phyloP scores from a whole-genome alignment of 1,140 invertebrate genomes.

The Drosophila varians region DNA sequence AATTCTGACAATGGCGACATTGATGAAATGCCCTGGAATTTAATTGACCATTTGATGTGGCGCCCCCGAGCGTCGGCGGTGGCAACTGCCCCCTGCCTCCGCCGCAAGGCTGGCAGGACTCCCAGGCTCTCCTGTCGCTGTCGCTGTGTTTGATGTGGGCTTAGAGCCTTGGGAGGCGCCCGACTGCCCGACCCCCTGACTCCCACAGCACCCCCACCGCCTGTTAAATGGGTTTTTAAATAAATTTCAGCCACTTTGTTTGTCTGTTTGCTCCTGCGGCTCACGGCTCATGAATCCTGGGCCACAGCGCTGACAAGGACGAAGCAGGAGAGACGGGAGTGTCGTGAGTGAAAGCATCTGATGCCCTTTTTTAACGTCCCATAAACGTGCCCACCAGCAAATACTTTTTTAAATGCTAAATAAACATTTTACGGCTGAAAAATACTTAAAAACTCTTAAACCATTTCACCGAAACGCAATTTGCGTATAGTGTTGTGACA shows the following conservation, averaged over 20 bases:
- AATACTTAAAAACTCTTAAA: slow-evolving; percentile 72
- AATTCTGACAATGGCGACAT: slow-evolving; percentile 58
- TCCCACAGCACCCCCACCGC: slow-evolving; percentile 32
- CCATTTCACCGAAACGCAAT: slow-evolving; percentile 27
- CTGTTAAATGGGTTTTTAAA: slow-evolving; percentile 79
- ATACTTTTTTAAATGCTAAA: slow-evolving; percentile 79
- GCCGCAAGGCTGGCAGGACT: background rate
- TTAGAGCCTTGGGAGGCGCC: slow-evolving; percentile 51
- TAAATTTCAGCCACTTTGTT: slow-evolving; percentile 74
- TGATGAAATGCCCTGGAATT: slow-evolving; percentile 71
- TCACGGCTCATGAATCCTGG: slow-evolving; percentile 16
- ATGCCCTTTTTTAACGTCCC: slow-evolving; percentile 74
- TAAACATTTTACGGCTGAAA: slow-evolving; percentile 72
- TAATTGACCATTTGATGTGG: slow-evolving; percentile 74
- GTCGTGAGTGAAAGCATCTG: no score
- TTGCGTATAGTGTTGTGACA: background rate
- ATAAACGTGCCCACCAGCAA: slow-evolving; percentile 73
- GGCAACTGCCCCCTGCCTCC: background rate
- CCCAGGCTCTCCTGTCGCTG: slow-evolving; percentile 9
- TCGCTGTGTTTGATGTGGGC: slow-evolving; percentile 65
- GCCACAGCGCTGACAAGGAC: slow-evolving; percentile 9
- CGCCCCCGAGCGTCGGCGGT: slow-evolving; percentile 33
- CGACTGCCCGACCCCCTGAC: slow-evolving; percentile 6
- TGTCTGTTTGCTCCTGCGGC: slow-evolving; percentile 63
- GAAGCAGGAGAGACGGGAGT: background rate